Conservation (phyloP, 2,113 vertebrate species). For the Glareola pratincola region DNA sequence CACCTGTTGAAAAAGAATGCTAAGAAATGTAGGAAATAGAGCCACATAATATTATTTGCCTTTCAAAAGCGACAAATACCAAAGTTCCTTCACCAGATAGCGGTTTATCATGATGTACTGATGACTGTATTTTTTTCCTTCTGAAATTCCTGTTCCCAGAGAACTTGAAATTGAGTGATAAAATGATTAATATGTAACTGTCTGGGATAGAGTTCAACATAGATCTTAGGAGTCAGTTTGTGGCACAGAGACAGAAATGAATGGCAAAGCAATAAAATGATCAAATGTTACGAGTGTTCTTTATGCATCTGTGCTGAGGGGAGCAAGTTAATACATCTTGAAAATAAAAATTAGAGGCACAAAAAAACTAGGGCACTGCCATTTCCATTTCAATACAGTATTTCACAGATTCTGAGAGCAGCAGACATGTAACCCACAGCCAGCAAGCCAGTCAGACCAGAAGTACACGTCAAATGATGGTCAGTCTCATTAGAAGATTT, state of each 20-base stretch:
- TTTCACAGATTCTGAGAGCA: background rate
- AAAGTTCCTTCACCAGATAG: background rate
- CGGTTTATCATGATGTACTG: background rate
- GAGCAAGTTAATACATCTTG: background rate
- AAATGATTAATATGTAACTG: background rate
- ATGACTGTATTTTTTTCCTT: background rate
- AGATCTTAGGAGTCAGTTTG: background rate
- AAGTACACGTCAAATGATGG: background rate
- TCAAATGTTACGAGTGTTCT: background rate
- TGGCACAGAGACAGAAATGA: background rate
- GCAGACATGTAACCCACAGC: background rate
- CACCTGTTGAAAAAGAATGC: background rate
- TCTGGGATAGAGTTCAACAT: background rate
- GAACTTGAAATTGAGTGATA: background rate
- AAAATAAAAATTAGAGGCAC: background rate
- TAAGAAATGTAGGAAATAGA: background rate
- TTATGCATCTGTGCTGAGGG: background rate
- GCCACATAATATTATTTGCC: background rate
- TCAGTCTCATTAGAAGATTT: background rate
- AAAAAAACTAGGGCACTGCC: background rate
- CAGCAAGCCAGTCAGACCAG: background rate
- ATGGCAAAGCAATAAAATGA: background rate
- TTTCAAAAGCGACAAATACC: background rate
- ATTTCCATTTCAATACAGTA: background rate
- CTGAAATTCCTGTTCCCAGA: background rate